Percentiles rank a stretch among this genome's conserved stretches.
These are phyloP conservation scores for Pitta sordida DNA, from an alignment of 2,113 vertebrate species.

Conservation along the genomic window DNA sequence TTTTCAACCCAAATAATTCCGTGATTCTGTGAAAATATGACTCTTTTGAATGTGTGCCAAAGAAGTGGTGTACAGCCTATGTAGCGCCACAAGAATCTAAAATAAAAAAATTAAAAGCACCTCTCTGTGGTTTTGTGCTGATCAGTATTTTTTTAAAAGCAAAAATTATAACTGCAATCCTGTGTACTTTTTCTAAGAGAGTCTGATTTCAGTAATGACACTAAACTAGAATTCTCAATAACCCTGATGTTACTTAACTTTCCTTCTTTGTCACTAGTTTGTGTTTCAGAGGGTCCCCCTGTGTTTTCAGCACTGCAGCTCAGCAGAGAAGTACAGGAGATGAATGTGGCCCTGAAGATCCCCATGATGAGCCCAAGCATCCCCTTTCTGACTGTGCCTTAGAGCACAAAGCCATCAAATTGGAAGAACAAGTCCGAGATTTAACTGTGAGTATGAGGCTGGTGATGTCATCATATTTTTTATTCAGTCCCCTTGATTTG, in stretches of 20 bases:
- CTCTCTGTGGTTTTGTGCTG: background rate
- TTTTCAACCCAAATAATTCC: background rate
- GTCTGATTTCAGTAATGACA: background rate
- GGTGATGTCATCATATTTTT: background rate
- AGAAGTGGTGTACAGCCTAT: background rate
- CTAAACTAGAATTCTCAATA: background rate
- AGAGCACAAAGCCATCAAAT: conserved; percentile 74
- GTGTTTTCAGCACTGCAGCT: conserved; percentile 77
- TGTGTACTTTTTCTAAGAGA: background rate
- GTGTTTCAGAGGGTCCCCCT: conserved; percentile 53
- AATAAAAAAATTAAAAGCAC: background rate
- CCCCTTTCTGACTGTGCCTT: conserved; percentile 67
- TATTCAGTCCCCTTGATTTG: background rate
- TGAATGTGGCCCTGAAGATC: conserved; percentile 72
- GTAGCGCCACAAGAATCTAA: background rate
- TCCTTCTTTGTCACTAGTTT: background rate
- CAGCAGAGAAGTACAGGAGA: conserved; percentile 80
- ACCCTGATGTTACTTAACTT: background rate
- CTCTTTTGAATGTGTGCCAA: background rate
- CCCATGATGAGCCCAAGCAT: conserved; percentile 64
- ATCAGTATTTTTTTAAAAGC: background rate
- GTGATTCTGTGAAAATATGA: background rate
- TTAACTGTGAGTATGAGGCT: conserved; percentile 76
- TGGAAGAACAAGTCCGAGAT: conserved; percentile 81
- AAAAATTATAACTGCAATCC: background rate